These are phyloP conservation scores for Semibalanus balanoides DNA, from an alignment of 1,140 invertebrate genomes.

Conservation along the genomic window DNA sequence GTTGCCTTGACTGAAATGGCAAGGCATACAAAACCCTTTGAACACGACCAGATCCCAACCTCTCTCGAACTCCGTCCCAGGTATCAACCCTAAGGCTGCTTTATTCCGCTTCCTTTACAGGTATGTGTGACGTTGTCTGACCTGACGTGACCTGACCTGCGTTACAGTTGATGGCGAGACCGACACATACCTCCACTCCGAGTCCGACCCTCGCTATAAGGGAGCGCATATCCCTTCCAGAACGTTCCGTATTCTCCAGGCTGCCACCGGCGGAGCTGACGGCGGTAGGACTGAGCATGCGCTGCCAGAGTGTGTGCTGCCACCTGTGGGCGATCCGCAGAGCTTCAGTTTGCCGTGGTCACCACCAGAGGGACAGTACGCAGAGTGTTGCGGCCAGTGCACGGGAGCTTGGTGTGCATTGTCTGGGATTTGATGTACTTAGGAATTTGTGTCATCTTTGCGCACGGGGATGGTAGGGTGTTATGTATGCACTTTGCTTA, in stretches of 20 bases:
- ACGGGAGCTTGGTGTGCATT: background rate
- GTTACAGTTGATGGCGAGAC: background rate
- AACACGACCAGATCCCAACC: too few relatives aligned
- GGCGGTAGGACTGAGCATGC: background rate
- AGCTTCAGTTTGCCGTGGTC: background rate
- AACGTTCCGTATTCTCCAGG: conserved; percentile 49
- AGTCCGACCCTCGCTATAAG: conserved; percentile 46
- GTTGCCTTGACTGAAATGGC: too few relatives aligned
- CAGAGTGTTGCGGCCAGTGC: too few relatives aligned
- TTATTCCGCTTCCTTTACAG: too few relatives aligned
- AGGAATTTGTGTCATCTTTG: too few relatives aligned
- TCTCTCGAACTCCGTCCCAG: too few relatives aligned
- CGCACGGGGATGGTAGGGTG: too few relatives aligned
- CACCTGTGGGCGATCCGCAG: background rate
- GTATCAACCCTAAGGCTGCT: too few relatives aligned
- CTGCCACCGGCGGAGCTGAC: conserved; percentile 22
- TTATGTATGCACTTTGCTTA: too few relatives aligned
- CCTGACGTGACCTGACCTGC: background rate
- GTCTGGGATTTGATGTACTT: too few relatives aligned
- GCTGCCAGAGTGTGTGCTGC: background rate
- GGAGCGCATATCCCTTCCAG: conserved; percentile 52
- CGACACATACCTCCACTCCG: conserved; percentile 39
- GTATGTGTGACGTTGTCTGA: background rate
- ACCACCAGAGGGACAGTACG: background rate
- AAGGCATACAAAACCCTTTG: too few relatives aligned